Evolutionary conservation across 2,888 invertebrate genomes (phyloP).

Genomic region (Caenorhabditis sp.): DNA sequence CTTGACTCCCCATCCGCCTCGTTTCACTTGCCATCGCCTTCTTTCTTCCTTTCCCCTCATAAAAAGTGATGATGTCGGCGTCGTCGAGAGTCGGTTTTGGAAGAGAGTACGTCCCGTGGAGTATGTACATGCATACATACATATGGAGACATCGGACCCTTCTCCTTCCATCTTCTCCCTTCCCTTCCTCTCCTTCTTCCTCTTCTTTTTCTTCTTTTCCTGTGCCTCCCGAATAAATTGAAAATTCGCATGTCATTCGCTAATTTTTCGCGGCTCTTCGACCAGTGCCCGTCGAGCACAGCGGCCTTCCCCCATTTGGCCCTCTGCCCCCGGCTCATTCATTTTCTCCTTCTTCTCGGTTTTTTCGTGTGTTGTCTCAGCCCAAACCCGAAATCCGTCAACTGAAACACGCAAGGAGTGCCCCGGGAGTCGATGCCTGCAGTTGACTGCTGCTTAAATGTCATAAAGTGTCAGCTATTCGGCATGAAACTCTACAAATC

Average conservation of each 20-base stretch:
- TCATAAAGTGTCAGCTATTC: conserved; percentile 2
- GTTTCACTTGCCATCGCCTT: no score
- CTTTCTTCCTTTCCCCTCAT: conserved; percentile 21
- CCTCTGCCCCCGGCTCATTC: conserved; percentile 24
- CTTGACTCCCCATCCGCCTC: conserved; percentile 40
- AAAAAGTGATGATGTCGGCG: conserved; percentile 60
- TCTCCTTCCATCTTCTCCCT: conserved; percentile 11
- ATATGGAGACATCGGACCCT: conserved; percentile 50
- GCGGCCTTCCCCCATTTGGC: conserved; percentile 32
- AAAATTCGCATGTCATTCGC: conserved; percentile 68
- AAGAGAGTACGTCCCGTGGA: conserved; percentile 31
- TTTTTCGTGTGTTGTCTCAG: conserved; percentile 18
- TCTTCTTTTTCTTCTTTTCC: conserved; percentile 34
- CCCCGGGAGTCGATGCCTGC: not conserved
- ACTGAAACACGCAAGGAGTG: conserved; percentile 2
- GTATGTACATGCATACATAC: conserved; percentile 56
- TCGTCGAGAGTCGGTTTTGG: conserved; percentile 23
- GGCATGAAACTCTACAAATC: not conserved
- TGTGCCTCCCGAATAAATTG: conserved; percentile 60
- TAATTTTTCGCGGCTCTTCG: conserved; percentile 63
- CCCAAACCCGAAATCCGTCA: conserved; percentile 3
- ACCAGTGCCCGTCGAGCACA: conserved; percentile 3
- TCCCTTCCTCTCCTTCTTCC: not conserved
- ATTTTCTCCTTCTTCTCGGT: conserved; percentile 22
- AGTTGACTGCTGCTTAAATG: not conserved